phyloP scores from a whole-genome alignment of 2,797 vertebrate species.

The Morelia viridis region DNA sequence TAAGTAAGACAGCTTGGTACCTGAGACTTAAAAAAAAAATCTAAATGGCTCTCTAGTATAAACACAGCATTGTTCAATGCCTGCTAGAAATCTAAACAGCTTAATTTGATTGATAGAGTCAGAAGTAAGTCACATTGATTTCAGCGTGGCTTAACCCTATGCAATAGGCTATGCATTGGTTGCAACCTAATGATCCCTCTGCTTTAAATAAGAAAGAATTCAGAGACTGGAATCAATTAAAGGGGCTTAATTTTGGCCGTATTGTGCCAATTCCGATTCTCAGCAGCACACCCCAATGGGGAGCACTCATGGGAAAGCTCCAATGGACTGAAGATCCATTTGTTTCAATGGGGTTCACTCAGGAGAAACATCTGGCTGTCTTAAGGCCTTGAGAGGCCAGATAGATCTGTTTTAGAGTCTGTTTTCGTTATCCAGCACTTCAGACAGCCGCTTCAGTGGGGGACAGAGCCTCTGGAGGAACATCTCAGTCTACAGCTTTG shows the following conservation, averaged over 20 bases:
- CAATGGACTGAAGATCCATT: background rate
- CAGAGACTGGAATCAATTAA: background rate
- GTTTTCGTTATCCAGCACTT: background rate
- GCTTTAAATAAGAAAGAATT: background rate
- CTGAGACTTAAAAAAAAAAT: background rate
- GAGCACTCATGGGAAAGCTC: background rate
- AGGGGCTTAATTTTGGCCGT: background rate
- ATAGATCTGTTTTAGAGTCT: background rate
- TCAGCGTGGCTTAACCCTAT: background rate
- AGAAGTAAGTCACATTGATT: background rate
- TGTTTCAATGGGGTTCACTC: background rate
- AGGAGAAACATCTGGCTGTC: background rate
- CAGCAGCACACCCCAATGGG: too few relatives aligned
- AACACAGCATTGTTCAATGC: background rate
- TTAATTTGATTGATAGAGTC: background rate
- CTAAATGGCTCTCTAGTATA: background rate
- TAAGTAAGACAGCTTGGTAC: background rate
- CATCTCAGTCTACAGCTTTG: background rate
- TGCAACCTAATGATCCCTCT: background rate
- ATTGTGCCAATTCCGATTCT: background rate
- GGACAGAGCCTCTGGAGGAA: background rate
- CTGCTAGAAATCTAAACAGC: background rate
- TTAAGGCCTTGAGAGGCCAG: background rate
- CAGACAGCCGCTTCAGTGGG: background rate
- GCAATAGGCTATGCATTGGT: background rate